phyloP scores from a whole-genome alignment of 2,113 vertebrate species.

The Ivindomyrus marchei region DNA sequence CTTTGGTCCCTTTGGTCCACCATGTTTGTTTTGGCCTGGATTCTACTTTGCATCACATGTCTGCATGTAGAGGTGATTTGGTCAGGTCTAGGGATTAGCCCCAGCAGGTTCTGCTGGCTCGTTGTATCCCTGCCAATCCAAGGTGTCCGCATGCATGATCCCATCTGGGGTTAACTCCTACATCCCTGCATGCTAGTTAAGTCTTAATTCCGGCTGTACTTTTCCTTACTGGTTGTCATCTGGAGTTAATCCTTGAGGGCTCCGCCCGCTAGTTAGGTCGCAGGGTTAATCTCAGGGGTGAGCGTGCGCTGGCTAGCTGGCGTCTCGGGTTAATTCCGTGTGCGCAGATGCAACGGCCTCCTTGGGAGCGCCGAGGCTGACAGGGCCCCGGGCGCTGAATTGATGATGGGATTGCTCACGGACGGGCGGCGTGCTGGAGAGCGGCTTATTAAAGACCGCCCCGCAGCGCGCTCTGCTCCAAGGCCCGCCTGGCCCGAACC shows the following conservation, averaged over 20 bases:
- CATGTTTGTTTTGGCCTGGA: neutral
- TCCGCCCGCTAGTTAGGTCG: neutral
- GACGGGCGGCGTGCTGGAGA: constrained; percentile 29
- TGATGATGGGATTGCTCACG: constrained; percentile 38
- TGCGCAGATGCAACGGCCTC: neutral
- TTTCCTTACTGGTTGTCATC: neutral
- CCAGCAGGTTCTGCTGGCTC: neutral
- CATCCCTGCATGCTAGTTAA: neutral
- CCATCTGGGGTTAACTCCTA: neutral
- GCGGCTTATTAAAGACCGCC: constrained; percentile 39
- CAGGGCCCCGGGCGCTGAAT: constrained; percentile 36
- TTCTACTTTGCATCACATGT: neutral
- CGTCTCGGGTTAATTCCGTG: neutral
- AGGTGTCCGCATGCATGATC: neutral
- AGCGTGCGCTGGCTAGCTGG: neutral
- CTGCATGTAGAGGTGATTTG: neutral
- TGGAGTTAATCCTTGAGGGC: neutral
- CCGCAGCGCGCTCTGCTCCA: neutral
- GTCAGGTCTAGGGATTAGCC: neutral
- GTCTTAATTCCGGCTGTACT: neutral
- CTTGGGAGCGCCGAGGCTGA: neutral
- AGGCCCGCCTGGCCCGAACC: constrained; percentile 31
- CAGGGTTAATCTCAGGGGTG: neutral
- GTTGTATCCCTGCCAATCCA: neutral
- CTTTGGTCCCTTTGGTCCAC: neutral